phyloP scores from a whole-genome alignment of 2,888 invertebrate genomes.

The Therioaphis trifolii region DNA sequence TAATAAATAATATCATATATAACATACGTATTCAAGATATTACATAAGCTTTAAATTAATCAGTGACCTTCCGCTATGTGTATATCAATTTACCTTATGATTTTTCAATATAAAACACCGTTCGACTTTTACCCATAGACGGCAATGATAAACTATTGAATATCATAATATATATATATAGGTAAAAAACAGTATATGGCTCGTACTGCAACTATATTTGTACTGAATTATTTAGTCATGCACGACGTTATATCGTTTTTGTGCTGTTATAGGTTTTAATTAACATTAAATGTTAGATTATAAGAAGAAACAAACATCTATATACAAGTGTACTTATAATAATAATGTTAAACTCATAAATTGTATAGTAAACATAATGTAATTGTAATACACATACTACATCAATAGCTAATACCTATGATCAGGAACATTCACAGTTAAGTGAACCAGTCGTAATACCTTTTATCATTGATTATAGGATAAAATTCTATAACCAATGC shows the following conservation, averaged over 20 bases:
- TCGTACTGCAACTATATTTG: not conserved
- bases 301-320: not conserved
- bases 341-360: too few relatives aligned
- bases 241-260: too few relatives aligned
- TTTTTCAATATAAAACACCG: conserved; percentile 23
- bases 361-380: too few relatives aligned
- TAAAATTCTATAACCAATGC: too few relatives aligned
- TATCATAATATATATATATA: not conserved
- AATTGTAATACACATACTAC: too few relatives aligned
- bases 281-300: too few relatives aligned
- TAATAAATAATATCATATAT: not conserved
- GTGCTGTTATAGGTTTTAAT: too few relatives aligned
- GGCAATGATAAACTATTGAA: not conserved
- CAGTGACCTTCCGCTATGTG: conserved; percentile 44
- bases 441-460: too few relatives aligned
- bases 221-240: too few relatives aligned
- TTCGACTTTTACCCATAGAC: conserved; percentile 10
- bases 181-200: not conserved
- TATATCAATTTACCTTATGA: conserved; percentile 12
- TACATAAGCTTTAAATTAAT: conserved; percentile 46
- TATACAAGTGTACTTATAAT: not conserved
- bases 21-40: not conserved
- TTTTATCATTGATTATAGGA: too few relatives aligned
- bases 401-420: too few relatives aligned
- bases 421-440: too few relatives aligned